These are phyloP conservation scores for Pleuronectes platessa DNA, from an alignment of 2,113 vertebrate species.

Conservation along the genomic window DNA sequence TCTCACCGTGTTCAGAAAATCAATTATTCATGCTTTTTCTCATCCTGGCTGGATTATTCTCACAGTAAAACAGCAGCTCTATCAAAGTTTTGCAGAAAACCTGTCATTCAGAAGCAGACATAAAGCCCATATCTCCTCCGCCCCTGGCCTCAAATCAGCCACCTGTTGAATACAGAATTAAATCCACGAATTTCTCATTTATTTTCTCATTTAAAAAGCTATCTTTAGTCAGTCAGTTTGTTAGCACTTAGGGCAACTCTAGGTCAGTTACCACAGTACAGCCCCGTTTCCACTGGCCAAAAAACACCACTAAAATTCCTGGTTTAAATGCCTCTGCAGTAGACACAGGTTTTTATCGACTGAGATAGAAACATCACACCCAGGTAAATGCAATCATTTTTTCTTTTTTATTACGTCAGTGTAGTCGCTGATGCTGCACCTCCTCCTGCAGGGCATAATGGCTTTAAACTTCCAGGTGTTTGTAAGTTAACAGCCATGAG, in stretches of 20 bases:
- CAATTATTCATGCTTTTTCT: conserved; percentile 47
- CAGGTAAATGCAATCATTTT: too few relatives aligned
- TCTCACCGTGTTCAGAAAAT: conserved; percentile 31
- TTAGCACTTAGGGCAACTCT: neutral
- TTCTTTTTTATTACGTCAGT: too few relatives aligned
- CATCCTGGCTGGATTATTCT: conserved; percentile 22
- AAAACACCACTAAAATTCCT: too few relatives aligned
- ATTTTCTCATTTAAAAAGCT: neutral
- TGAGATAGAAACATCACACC: too few relatives aligned
- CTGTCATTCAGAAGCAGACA: neutral
- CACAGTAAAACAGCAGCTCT: conserved; percentile 17
- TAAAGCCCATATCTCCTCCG: neutral
- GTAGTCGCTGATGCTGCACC: too few relatives aligned
- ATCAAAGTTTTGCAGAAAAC: neutral
- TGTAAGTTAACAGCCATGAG: too few relatives aligned
- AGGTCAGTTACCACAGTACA: too few relatives aligned
- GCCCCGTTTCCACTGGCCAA: too few relatives aligned
- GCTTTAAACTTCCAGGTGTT: too few relatives aligned
- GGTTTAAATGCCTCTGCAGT: too few relatives aligned
- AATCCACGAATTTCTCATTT: neutral
- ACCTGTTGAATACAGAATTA: neutral
- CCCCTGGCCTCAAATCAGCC: conserved; percentile 4
- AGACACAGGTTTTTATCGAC: too few relatives aligned
- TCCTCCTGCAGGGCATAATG: too few relatives aligned
- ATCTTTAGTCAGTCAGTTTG: neutral